A percentile compares a stretch with the other conserved stretches of the same genome.
phyloP scores from a whole-genome alignment of 2,797 vertebrate species.

The Mus spretus region DNA sequence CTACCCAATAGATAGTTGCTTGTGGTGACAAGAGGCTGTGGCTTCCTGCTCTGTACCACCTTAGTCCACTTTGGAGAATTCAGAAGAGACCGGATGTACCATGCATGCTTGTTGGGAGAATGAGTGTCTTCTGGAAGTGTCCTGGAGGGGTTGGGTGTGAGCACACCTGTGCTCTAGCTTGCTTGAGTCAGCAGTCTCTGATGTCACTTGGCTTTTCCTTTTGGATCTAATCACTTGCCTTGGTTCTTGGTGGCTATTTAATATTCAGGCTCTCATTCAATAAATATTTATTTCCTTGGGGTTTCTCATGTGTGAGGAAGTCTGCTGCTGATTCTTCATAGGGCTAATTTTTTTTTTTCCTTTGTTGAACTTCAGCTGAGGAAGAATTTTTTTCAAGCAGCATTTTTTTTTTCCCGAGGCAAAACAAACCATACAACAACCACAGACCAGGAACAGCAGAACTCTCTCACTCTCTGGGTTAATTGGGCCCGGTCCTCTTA shows the following conservation, averaged over 20 bases:
- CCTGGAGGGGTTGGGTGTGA: background rate
- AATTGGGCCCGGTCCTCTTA: conserved; percentile 81
- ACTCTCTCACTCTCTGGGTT: conserved; percentile 75
- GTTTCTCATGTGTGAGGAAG: conserved; percentile 67
- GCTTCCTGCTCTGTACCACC: background rate
- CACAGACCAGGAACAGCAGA: conserved; percentile 61
- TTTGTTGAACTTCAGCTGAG: conserved; percentile 71
- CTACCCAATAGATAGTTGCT: background rate
- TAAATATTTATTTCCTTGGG: conserved; percentile 79
- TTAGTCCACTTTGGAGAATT: background rate
- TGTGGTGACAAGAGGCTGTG: background rate
- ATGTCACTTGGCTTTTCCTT: conserved; percentile 1
- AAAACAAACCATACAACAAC: conserved; percentile 75
- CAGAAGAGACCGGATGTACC: background rate
- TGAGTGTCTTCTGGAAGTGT: background rate
- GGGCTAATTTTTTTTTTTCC: conserved; percentile 62
- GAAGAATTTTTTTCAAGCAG: conserved; percentile 60
- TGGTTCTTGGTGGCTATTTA: conserved; percentile 37
- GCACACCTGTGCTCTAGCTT: background rate
- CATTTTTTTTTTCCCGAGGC: conserved; percentile 63
- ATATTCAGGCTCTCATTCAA: conserved; percentile 69
- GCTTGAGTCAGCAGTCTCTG: background rate
- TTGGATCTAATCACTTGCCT: conserved; percentile 1
- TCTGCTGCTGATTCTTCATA: conserved; percentile 75
- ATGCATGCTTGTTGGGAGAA: conserved; percentile 34